phyloP scores from a whole-genome alignment of 2,113 vertebrate species.

The Syrmaticus mikado region DNA sequence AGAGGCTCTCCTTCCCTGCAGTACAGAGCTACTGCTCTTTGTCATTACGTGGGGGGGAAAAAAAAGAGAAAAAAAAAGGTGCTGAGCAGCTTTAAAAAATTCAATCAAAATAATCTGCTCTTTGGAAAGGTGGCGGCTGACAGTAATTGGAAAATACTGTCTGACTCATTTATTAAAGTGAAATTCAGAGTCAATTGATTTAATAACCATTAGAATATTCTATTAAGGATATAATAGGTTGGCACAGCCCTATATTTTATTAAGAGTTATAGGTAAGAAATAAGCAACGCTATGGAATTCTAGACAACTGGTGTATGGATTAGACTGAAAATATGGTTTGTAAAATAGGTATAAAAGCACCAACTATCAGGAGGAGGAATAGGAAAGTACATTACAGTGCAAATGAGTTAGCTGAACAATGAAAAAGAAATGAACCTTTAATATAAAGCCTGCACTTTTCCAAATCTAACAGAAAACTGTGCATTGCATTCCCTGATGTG shows the following conservation, averaged over 20 bases:
- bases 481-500: conserved; percentile 5
- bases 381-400: conserved; percentile 20
- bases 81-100: conserved; percentile 77
- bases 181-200: conserved; percentile 83
- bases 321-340: conserved; percentile 45
- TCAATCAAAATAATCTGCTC: conserved; percentile 79
- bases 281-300: conserved; percentile 54
- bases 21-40: conserved; percentile 49
- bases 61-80: conserved; percentile 20
- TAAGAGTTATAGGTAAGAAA: conserved; percentile 77
- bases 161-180: conserved; percentile 84
- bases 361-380: conserved; percentile 25
- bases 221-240: conserved; percentile 81
- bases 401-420: conserved; percentile 36
- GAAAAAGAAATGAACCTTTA: conserved; percentile 43
- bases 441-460: background rate
- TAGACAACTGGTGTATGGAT: conserved; percentile 50
- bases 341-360: conserved; percentile 44
- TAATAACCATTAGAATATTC: conserved; percentile 85
- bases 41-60: background rate
- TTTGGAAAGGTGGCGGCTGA: conserved; percentile 80
- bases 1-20: conserved; percentile 17
- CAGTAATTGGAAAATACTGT: conserved; percentile 83
- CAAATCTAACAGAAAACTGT: conserved; percentile 27
- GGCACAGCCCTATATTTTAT: conserved; percentile 75